A percentile compares a stretch with the other conserved stretches of the same genome.
These are phyloP conservation scores for Jacana jacana DNA, from an alignment of 2,113 vertebrate genomes.

Conservation along the genomic window DNA sequence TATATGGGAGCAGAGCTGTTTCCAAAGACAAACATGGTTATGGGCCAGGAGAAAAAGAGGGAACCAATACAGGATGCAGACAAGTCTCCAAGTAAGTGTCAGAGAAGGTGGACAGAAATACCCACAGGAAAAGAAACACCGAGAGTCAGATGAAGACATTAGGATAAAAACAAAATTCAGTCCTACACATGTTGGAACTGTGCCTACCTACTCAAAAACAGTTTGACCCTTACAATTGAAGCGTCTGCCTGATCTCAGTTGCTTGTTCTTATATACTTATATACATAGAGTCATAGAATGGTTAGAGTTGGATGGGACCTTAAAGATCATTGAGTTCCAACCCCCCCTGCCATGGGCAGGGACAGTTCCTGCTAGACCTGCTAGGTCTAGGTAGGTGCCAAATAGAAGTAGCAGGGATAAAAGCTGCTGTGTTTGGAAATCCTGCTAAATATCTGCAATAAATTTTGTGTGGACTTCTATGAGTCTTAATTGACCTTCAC, in stretches of 20 bases:
- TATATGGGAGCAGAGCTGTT: not conserved
- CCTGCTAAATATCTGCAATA: not conserved
- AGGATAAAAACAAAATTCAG: not conserved
- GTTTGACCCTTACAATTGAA: not conserved
- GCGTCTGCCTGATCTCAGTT: not conserved
- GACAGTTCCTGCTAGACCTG: no score
- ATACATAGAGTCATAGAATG: not conserved
- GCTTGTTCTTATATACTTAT: not conserved
- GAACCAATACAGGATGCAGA: not conserved
- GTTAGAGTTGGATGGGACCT: no score
- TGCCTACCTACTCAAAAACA: not conserved
- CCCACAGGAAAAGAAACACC: not conserved
- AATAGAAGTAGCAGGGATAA: not conserved
- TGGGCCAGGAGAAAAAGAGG: not conserved
- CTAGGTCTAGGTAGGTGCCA: not conserved
- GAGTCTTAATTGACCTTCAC: not conserved
- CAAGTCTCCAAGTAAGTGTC: not conserved
- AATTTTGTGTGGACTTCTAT: not conserved
- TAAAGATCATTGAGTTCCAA: no score
- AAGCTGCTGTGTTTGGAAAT: not conserved
- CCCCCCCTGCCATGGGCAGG: no score
- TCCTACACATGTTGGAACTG: not conserved
- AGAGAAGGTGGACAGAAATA: not conserved
- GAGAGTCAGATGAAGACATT: not conserved
- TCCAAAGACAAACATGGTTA: not conserved